Evolutionary conservation across 2,888 invertebrate genomes (phyloP), one percentile per base, ranked within the genome.

Genomic region (Lissocephala sabroskyi): DNA sequence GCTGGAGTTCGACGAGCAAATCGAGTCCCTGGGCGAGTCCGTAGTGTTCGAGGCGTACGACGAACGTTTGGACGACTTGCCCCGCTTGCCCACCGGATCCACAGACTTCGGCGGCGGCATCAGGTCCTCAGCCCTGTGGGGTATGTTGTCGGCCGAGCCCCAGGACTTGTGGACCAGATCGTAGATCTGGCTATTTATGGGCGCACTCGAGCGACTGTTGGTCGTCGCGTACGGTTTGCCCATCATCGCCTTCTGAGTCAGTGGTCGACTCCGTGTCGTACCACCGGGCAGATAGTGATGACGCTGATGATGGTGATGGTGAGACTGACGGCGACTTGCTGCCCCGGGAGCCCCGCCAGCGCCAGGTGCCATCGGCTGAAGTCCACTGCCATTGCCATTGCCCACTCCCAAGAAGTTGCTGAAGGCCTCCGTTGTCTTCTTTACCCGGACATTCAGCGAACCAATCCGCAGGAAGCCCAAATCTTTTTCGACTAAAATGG

Each of bases 391-490:
- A 73, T 79, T 81, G 67, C 92, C 78, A 78, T 70, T 75, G 57
- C 91, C 93, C 68, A 93, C 93, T 57, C 94, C 95, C 67, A 95
- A 87, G 84, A 95, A 94, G 83, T 94, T 92, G 86, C 94, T 95
- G 86, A 95, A 94, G 14, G 95, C 95, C 83, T 95, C 95, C 49
- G 95, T 95, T 40, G 95, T 95, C 85, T 93, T 94, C 86, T 95
- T 95, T 74, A 95, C 95, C 80, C 95, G 89, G 40, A 95, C 95
- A 86, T 95, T 96, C 83, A 96, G 86, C 14, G 95, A 96, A 74
- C 96, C 96, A 86, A 96, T 95, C 80, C 96, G 90, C 63, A 96
- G 90, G 86, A 96, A 95, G 68, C 94, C 92, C 85, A 90, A 88
- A 86, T 96, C 96, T 87, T 93, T 94, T 86, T 95, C 94, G 92